Percentiles rank a stretch among this genome's conserved stretches.
Conservation (phyloP, 1,140 invertebrate species). For the Dendrolimus punctatus region DNA sequence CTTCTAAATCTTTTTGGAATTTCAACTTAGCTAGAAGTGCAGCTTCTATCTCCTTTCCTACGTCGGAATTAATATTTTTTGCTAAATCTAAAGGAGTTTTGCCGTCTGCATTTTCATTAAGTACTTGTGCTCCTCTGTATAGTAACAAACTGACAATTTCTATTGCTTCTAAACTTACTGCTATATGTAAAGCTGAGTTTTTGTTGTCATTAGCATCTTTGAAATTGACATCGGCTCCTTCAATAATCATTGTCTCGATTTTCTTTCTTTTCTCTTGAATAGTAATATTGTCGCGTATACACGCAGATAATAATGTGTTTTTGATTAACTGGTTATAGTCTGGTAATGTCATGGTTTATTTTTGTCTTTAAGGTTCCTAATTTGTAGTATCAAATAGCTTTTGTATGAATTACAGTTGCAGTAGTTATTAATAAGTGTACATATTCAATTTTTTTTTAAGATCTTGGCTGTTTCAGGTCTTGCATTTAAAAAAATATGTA, state of each 20-base stretch:
- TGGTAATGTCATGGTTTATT: too few species aligned
- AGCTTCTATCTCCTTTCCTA: slow-evolving; percentile 8
- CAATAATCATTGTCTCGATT: slow-evolving; percentile 4
- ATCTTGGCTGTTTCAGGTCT: too few species aligned
- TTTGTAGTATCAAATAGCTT: too few species aligned
- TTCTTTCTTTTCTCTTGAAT: slow-evolving; percentile 5
- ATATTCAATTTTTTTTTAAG: too few species aligned
- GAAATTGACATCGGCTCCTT: slow-evolving; percentile 14
- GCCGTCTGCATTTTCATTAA: slow-evolving; percentile 1
- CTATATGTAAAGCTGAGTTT: slow-evolving; percentile 13
- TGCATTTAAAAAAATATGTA: too few species aligned
- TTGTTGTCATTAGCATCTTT: slow-evolving; percentile 7
- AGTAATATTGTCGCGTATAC: slow-evolving; percentile 7
- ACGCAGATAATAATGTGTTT: slow-evolving; percentile 3
- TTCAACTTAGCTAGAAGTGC: neutral
- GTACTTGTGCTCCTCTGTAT: slow-evolving; percentile 2
- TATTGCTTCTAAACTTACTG: slow-evolving; percentile 6
- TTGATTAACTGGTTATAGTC: too few species aligned
- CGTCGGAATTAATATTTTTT: slow-evolving; percentile 1
- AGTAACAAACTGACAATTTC: slow-evolving; percentile 9
- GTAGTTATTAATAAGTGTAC: too few species aligned
- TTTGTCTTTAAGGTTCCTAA: too few species aligned
- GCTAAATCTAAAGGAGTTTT: slow-evolving; percentile 11
- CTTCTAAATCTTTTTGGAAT: too few species aligned
- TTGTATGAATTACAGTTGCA: too few species aligned